Conservation (phyloP, 2,797 vertebrate genomes). For the Choloepus didactylus region DNA sequence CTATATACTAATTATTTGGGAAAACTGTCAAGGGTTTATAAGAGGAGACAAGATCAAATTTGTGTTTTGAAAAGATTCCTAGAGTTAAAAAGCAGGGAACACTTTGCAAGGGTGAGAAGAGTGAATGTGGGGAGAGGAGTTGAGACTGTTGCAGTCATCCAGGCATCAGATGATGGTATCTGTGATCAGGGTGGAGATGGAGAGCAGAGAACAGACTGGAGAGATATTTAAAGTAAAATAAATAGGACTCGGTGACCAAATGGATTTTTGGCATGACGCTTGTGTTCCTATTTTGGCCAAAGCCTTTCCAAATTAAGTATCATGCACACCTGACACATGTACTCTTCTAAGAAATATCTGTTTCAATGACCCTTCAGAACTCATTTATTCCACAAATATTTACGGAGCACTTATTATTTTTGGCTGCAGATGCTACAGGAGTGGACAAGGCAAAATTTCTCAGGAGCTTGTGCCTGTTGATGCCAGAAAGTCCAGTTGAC, state of each 20-base stretch:
- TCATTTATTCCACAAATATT: not conserved
- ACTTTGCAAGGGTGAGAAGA: not conserved
- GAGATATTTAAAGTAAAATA: not conserved
- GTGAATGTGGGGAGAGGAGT: not conserved
- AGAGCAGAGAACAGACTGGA: not conserved
- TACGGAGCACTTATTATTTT: not conserved
- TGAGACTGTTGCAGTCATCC: not conserved
- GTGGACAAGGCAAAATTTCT: not conserved
- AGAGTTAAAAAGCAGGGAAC: not conserved
- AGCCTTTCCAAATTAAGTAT: conserved; percentile 13
- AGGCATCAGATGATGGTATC: not conserved
- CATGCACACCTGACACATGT: not conserved
- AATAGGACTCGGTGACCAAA: not conserved
- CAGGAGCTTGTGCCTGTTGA: not conserved
- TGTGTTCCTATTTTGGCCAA: not conserved
- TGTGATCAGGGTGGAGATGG: not conserved
- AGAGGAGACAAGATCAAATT: not conserved
- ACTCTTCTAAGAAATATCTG: conserved; percentile 23
- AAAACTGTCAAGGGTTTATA: not conserved
- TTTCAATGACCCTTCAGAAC: not conserved
- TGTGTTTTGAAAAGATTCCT: not conserved
- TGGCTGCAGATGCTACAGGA: not conserved
- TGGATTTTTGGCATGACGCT: not conserved
- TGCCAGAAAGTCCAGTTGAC: not conserved
- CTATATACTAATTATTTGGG: not conserved